Evolutionary conservation across 2,113 vertebrate genomes (phyloP).

Genomic region (Actenoides lindsayi): DNA sequence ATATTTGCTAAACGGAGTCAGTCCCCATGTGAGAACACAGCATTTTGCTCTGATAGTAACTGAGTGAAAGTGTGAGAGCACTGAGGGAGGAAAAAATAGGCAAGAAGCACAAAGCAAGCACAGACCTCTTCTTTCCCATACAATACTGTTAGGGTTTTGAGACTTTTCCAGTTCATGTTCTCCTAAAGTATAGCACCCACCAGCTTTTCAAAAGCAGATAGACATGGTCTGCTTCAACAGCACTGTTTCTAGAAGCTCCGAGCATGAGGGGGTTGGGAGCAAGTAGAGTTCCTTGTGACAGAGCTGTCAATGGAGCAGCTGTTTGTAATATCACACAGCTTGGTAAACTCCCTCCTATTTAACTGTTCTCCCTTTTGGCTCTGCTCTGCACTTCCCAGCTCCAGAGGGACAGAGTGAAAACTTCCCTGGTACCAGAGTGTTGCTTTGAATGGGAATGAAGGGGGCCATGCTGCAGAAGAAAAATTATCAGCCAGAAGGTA

Average conservation of each 20-base stretch:
- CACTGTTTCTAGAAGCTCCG: not conserved
- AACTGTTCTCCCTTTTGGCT: not conserved
- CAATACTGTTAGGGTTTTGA: not conserved
- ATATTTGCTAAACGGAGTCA: not conserved
- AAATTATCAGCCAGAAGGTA: not conserved
- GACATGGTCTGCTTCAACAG: not conserved
- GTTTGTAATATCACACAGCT: not conserved
- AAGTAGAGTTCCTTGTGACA: not conserved
- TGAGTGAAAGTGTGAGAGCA: not conserved
- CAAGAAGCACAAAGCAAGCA: not conserved
- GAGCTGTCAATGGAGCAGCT: not conserved
- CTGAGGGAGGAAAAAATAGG: not conserved
- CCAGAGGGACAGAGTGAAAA: not conserved
- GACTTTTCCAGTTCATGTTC: not conserved
- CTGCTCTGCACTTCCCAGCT: not conserved
- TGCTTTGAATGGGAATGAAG: not conserved
- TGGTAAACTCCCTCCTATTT: not conserved
- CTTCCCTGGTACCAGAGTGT: not conserved
- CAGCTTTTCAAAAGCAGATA: not conserved
- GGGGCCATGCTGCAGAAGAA: not conserved
- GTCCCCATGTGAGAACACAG: not conserved
- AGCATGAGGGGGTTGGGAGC: not conserved
- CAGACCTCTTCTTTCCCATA: not conserved
- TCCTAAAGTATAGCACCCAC: not conserved
- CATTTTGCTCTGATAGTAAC: not conserved